A percentile compares a stretch with the other conserved stretches of the same genome.
These are phyloP conservation scores for Ectropis grisescens DNA, from an alignment of 1,140 invertebrate species.

Conservation along the genomic window DNA sequence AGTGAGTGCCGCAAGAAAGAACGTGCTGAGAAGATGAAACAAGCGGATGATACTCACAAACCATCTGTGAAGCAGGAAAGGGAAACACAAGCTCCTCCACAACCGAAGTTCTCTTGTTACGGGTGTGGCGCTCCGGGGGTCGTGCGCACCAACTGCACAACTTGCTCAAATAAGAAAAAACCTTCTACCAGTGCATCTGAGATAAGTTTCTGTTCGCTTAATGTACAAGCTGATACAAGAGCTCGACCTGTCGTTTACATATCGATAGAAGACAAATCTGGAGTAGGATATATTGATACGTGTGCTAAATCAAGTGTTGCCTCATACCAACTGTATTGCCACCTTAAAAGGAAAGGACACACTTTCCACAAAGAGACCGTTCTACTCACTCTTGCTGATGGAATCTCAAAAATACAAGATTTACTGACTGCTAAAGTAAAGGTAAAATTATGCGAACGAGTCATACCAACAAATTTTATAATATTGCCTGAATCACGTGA, in stretches of 20 bases:
- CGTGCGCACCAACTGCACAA: conserved; percentile 4
- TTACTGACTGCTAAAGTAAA: background rate
- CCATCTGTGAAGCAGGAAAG: background rate
- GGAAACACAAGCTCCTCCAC: background rate
- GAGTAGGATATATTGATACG: conserved; percentile 3
- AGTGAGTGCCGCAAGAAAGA: background rate
- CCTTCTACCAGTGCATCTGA: background rate
- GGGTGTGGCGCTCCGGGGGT: conserved; percentile 14
- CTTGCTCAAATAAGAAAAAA: background rate
- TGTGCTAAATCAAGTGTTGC: conserved; percentile 8
- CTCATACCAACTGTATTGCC: background rate
- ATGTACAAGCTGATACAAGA: background rate
- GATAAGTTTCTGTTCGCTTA: background rate
- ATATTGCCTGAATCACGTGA: conserved; percentile 5
- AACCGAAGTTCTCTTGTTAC: conserved; percentile 7
- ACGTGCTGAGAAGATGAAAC: background rate
- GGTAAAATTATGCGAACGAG: background rate
- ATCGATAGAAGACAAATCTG: background rate
- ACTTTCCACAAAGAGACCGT: background rate
- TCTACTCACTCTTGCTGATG: conserved; percentile 5
- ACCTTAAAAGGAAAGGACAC: background rate
- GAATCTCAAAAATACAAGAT: background rate
- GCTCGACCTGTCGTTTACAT: conserved; percentile 1
- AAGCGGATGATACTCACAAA: no score
- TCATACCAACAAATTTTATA: conserved; percentile 3